These are phyloP conservation scores for Drosophila quadrilineata DNA, from an alignment of 1,140 invertebrate genomes.

Conservation along the genomic window DNA sequence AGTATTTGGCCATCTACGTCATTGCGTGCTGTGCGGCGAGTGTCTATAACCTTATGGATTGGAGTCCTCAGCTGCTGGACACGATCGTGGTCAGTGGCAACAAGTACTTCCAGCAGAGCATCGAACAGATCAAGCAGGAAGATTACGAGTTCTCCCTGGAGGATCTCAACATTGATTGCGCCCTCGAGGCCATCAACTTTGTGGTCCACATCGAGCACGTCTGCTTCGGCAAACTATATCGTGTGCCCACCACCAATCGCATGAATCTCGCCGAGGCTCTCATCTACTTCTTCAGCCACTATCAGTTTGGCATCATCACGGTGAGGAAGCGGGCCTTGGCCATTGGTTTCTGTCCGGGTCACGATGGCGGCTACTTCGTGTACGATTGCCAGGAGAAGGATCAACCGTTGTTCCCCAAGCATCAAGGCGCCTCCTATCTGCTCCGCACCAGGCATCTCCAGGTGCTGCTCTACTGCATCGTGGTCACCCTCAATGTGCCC, in stretches of 20 bases:
- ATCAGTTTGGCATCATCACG: conserved; percentile 82
- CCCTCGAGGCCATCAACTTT: conserved; percentile 83
- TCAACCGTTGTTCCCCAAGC: conserved; percentile 83
- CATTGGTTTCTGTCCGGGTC: conserved; percentile 82
- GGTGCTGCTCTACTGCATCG: conserved; percentile 84
- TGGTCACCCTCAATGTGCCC: conserved; percentile 82
- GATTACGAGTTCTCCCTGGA: conserved; percentile 83
- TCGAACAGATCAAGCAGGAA: conserved; percentile 81
- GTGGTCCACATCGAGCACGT: conserved; percentile 83
- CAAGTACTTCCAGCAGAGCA: conserved; percentile 82
- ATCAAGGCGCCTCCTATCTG: conserved; percentile 83
- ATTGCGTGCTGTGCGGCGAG: conserved; percentile 83
- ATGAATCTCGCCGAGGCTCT: conserved; percentile 85
- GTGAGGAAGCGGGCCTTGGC: conserved; percentile 83
- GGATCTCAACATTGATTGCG: conserved; percentile 81
- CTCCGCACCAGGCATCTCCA: conserved; percentile 84
- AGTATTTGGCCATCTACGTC: conserved; percentile 83
- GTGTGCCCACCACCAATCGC: conserved; percentile 82
- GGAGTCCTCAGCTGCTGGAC: conserved; percentile 84
- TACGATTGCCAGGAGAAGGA: conserved; percentile 85
- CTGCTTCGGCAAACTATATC: conserved; percentile 84
- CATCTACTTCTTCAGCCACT: conserved; percentile 84
- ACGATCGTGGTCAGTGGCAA: conserved; percentile 83
- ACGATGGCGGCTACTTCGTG: conserved; percentile 84
- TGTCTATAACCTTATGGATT: conserved; percentile 83